phyloP scores from a whole-genome alignment of 2,888 invertebrate genomes.

The Lumbricus terrestris region DNA sequence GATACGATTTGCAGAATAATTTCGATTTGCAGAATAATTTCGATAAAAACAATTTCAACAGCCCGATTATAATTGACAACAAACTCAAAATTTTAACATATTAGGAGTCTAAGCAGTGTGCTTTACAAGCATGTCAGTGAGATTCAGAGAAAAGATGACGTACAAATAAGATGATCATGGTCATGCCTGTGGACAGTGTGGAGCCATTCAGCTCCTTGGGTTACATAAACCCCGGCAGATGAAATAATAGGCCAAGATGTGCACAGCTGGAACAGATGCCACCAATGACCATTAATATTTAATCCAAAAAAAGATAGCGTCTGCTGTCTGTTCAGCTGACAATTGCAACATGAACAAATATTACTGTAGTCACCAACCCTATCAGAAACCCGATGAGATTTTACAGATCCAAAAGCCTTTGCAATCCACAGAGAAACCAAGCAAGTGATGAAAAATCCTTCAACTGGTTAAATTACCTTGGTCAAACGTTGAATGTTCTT shows the following conservation, averaged over 20 bases:
- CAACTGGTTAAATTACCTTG: constrained; percentile 64
- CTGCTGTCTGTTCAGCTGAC: too few relatives aligned
- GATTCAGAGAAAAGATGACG: not conserved
- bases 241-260: too few relatives aligned
- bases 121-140: not conserved
- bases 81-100: not conserved
- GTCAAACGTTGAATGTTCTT: constrained; percentile 94
- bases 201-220: too few relatives aligned
- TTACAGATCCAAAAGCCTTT: not conserved
- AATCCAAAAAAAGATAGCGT: too few relatives aligned
- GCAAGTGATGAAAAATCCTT: not conserved
- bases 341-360: too few relatives aligned
- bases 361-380: not conserved
- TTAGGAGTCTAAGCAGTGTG: not conserved
- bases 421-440: not conserved
- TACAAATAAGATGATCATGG: too few relatives aligned
- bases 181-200: too few relatives aligned
- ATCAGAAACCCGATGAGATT: not conserved
- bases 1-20: not conserved
- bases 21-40: not conserved
- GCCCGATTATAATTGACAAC: not conserved
- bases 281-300: too few relatives aligned
- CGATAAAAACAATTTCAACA: not conserved
- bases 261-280: too few relatives aligned
- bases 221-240: too few relatives aligned